phyloP scores from a whole-genome alignment of 2,113 vertebrate species.

The Siniperca knerii region DNA sequence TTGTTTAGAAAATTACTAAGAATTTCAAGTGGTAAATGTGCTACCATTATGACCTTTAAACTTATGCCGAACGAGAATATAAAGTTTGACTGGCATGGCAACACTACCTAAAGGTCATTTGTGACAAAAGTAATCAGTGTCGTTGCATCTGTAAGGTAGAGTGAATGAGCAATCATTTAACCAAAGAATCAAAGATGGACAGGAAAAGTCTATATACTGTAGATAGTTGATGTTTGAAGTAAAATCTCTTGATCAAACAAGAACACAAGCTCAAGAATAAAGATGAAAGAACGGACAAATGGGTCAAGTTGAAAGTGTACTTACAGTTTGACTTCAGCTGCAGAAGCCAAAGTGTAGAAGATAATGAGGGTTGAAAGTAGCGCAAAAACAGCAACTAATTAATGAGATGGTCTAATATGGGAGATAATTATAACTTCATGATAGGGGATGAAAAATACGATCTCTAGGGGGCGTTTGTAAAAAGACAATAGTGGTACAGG shows the following conservation, averaged over 20 bases:
- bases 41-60: no score
- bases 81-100: no score
- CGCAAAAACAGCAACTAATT: not conserved
- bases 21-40: no score
- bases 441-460: not conserved
- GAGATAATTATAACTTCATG: not conserved
- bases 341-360: not conserved
- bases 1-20: no score
- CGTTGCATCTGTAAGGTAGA: not conserved
- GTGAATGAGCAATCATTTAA: not conserved
- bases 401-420: constrained; percentile 1
- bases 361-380: not conserved
- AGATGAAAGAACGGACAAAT: not conserved
- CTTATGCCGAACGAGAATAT: no score
- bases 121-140: not conserved
- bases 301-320: not conserved
- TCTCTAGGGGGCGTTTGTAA: not conserved
- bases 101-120: no score
- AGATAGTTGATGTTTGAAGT: not conserved
- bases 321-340: not conserved
- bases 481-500: not conserved
- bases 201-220: not conserved
- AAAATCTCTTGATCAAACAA: not conserved
- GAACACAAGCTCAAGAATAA: not conserved
- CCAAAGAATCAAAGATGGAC: not conserved